Conservation (phyloP, 2,113 vertebrate genomes). For the Sebastes fasciatus region DNA sequence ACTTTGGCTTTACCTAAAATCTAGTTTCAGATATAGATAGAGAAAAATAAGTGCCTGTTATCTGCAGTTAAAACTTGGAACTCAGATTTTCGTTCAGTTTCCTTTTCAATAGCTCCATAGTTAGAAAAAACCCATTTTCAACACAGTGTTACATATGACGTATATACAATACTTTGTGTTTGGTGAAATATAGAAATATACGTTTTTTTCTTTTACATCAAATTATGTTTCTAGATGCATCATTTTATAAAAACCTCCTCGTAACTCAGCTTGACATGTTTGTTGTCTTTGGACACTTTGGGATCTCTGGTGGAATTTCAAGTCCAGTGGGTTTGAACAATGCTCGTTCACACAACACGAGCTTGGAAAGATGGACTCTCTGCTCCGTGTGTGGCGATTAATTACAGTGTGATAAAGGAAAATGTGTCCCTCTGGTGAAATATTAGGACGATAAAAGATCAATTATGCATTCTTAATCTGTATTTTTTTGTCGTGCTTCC, state of each 20-base stretch:
- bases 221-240: conserved; percentile 10
- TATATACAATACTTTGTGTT: not conserved
- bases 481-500: conserved; percentile 50
- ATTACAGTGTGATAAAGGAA: conserved; percentile 60
- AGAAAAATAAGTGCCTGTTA: not conserved
- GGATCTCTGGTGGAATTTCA: conserved; percentile 21
- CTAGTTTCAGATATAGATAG: not conserved
- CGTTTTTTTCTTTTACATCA: conserved; percentile 1
- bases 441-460: conserved; percentile 54
- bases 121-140: not conserved
- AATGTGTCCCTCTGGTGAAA: conserved; percentile 8
- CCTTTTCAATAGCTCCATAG: not conserved
- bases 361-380: conserved; percentile 10
- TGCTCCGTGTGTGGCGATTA: conserved; percentile 1
- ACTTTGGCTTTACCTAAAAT: not conserved
- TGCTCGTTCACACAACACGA: conserved; percentile 33
- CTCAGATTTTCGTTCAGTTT: not conserved
- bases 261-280: conserved; percentile 4
- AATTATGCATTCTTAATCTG: conserved; percentile 8
- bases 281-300: conserved; percentile 44
- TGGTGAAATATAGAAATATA: not conserved
- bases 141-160: not conserved
- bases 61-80: not conserved
- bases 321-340: conserved; percentile 37
- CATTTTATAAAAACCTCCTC: not conserved